Base-by-base conservation (phyloP, 2,888 invertebrate genomes). In the Netelia virgata region DNA sequence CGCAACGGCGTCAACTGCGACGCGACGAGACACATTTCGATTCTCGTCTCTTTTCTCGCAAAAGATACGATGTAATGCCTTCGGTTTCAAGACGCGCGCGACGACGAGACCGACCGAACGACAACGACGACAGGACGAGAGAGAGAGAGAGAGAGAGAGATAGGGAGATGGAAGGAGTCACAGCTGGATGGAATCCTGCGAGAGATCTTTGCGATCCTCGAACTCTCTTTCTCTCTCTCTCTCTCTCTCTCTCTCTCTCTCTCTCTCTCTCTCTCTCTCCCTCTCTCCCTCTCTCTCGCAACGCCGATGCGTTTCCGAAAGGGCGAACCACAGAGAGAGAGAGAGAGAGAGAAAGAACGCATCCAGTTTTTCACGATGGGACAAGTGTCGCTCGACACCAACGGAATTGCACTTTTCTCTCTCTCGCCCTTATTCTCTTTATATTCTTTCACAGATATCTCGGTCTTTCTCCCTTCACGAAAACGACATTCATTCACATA, bases 301-400 rank as follows among this genome's bases (percentile, higher is more conserved):
- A 68, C 77, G 81, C 86, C 82, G 82, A 53, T 74, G 80, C 43
- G 59, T 64, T 82, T 83, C 68, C 47, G 47, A 41, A 55, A 18
- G 36, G 36, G 36, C 36, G 36, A 36, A 36, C 11, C 28, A 28
- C 3, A 84, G 36, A 76, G 83, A 82, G 86, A 87, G 6, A 89
- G 89, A 90, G 41, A 47, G n/a, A 20, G n/a, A 23, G 41, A 53
- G 20, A 61, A 59, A 20, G 53, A 50, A 78, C 53, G 70, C 91
- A 90, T 91, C 92, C 91, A 92, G 92, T 92, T 92, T 92, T 92
- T 92, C 92, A 91, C 89, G 87, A 86, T 76, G 88, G 88, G 91
- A 92, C 92, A 92, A 92, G 92, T 92, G 92, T 92, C 90, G 91
- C 85, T 87, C 89, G 90, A 92, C 92, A 92, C 92, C 91, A 89